These are phyloP conservation scores for Euura lappo DNA, from an alignment of 1,140 invertebrate species.

Conservation along the genomic window DNA sequence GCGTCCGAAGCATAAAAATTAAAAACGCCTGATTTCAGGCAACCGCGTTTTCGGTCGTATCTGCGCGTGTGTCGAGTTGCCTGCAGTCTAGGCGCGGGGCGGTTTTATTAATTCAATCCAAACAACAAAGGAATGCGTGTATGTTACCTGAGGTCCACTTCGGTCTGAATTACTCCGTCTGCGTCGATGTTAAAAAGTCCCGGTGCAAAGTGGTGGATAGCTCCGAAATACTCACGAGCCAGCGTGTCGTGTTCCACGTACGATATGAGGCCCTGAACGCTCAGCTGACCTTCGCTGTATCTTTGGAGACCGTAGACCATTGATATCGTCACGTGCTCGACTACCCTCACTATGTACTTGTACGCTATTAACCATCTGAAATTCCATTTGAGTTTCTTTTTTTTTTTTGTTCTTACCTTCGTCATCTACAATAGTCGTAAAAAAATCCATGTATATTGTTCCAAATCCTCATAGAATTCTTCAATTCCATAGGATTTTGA, in stretches of 20 bases:
- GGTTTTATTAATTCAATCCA: not conserved
- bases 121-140: not conserved
- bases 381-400: not conserved
- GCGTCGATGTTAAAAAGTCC: conserved; percentile 5
- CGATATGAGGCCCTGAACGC: conserved; percentile 27
- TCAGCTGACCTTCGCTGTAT: conserved; percentile 46
- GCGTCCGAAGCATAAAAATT: too few relatives aligned
- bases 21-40: not conserved
- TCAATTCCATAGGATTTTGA: too few relatives aligned
- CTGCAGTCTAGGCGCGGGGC: not conserved
- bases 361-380: conserved; percentile 48
- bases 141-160: not conserved
- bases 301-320: conserved; percentile 53
- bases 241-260: conserved; percentile 44
- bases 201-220: conserved; percentile 41
- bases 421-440: too few relatives aligned
- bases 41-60: not conserved
- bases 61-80: not conserved
- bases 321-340: conserved; percentile 53
- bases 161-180: not conserved
- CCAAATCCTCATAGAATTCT: too few relatives aligned
- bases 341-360: conserved; percentile 49
- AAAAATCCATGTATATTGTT: too few relatives aligned
- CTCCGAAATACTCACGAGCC: conserved; percentile 46
- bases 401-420: too few relatives aligned